A percentile compares a stretch with the other conserved stretches of the same genome.
These are phyloP conservation scores for Spilosoma lubricipeda DNA, from an alignment of 2,888 invertebrate genomes.

Conservation along the genomic window DNA sequence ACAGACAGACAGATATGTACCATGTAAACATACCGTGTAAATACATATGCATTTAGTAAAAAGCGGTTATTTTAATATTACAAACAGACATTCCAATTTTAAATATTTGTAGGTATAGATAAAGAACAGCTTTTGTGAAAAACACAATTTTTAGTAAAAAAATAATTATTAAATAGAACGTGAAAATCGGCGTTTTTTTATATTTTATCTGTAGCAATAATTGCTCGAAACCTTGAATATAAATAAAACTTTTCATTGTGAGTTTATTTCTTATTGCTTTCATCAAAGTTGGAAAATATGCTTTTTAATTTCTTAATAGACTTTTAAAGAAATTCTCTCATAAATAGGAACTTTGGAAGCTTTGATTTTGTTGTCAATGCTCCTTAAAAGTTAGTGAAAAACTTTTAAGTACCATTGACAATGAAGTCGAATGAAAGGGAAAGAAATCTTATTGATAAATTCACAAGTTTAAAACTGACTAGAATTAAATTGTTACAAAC, in stretches of 20 bases:
- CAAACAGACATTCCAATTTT: no score
- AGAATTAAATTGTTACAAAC: neutral
- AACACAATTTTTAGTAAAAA: neutral
- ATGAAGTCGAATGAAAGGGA: neutral
- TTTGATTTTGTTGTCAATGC: slow-evolving; percentile 1
- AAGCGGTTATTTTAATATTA: no score
- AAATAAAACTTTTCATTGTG: slow-evolving; percentile 41
- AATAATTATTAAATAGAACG: neutral
- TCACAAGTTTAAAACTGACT: neutral
- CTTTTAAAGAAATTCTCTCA: slow-evolving; percentile 26
- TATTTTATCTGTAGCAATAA: neutral
- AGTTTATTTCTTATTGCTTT: slow-evolving; percentile 31
- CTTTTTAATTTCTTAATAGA: slow-evolving; percentile 17
- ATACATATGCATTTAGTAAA: no score
- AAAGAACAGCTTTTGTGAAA: neutral
- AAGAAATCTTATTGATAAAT: neutral
- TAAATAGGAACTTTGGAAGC: slow-evolving; percentile 13
- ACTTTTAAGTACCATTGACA: neutral
- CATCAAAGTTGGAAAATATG: slow-evolving; percentile 20
- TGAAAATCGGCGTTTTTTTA: no score
- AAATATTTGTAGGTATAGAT: no score
- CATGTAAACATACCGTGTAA: no score
- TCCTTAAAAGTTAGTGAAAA: neutral
- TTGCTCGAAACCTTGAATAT: slow-evolving; percentile 17
- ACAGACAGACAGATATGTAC: no score